Evolutionary conservation across 2,888 invertebrate genomes (phyloP), one percentile per base, ranked within the genome.

Genomic region (Epirrhoe alternata): DNA sequence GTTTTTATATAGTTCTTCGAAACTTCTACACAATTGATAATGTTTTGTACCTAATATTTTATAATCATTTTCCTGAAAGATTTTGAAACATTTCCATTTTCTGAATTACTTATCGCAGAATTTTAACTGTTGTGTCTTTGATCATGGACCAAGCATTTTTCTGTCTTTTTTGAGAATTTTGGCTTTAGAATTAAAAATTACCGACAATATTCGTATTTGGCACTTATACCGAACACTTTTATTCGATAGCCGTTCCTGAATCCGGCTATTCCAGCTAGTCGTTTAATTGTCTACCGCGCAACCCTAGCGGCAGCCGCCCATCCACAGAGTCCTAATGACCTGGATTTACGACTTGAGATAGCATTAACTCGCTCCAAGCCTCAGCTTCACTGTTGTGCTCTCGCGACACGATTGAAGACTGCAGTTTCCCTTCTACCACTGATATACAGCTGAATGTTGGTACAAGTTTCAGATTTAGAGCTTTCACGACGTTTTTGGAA

Each of bases 241-340:
- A 33, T 7, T 6, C 5, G 6, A 33, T 42, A 42, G 12, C 38
- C 12, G 5, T 4, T 0, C 2, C 12, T 42, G 4, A 16, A 8
- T 42, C 4, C 42, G 10, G 4, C 42, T 42, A 14, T 14, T 52
- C 51, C 45, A 51, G 56, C 14, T 58, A 58, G 49, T 50, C 35
- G n/a, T 45, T 47, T 24, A 45, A 33, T 17, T 33, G 30, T 8
- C 3, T 6, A 6, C 24, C n/a, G 17, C 12, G 24, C 42, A 33
- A 33, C 61, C 6, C 60, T 61, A 53, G 53, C 51, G 49, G 42
- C 54, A 61, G 52, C 57, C 57, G 17, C 52, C 52, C 53, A 64
- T 53, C 61, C 61, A 33, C 63, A 61, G 60, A 66, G 68, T 61
- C 62, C 62, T 73, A 73, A 73, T 69, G 73, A 71, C 73, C 69